Evolutionary conservation across 2,113 vertebrate species (phyloP).

Genomic region (Rhineura floridana): DNA sequence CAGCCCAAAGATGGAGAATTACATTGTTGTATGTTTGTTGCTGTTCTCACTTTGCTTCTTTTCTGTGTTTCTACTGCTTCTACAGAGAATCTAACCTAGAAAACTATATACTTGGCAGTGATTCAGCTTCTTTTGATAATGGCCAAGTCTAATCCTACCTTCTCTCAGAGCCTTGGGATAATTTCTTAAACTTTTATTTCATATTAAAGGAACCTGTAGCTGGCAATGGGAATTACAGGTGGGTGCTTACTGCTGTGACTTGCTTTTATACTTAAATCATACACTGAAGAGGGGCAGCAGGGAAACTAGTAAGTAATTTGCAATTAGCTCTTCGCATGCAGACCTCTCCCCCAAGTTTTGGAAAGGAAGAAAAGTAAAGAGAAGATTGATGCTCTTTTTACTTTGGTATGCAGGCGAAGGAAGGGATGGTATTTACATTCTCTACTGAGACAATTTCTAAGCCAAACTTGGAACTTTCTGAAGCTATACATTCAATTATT

Average conservation of each 20-base stretch:
- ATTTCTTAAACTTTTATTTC: slow-evolving; percentile 7
- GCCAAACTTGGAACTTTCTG: neutral
- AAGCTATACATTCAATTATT: slow-evolving; percentile 10
- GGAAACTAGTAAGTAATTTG: neutral
- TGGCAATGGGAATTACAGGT: neutral
- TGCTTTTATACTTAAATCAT: slow-evolving; percentile 34
- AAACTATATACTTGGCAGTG: no score
- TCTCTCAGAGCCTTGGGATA: neutral
- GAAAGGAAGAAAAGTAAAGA: neutral
- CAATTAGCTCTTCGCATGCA: neutral
- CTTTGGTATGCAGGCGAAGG: neutral
- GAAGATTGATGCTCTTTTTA: slow-evolving; percentile 7
- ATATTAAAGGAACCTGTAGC: neutral
- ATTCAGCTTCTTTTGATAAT: no score
- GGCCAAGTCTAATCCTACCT: no score
- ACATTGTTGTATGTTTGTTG: no score
- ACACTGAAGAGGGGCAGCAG: neutral
- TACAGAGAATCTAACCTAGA: no score
- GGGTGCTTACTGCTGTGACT: neutral
- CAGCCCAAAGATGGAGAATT: no score
- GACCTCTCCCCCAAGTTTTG: neutral
- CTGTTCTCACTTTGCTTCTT: no score
- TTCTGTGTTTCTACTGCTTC: no score
- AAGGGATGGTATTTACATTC: neutral
- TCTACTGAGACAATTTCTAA: slow-evolving; percentile 30